phyloP scores from a whole-genome alignment of 2,888 invertebrate genomes.

The Xylota sylvarum region DNA sequence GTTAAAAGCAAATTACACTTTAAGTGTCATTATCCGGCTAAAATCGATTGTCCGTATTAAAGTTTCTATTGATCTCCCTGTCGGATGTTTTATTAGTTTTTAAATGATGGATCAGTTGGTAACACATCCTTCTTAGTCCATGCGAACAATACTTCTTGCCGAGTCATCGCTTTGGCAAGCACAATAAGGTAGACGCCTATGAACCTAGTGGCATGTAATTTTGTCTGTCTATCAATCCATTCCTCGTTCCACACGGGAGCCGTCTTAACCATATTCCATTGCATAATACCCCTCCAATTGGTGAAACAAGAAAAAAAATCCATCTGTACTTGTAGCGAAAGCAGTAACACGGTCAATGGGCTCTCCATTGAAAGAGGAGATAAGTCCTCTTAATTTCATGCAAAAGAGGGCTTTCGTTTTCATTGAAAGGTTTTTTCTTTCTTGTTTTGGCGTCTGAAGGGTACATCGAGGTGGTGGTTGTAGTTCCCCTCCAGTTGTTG shows the following conservation, averaged over 20 bases:
- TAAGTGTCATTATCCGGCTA: slow-evolving; percentile 7
- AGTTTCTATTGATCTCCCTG: not conserved
- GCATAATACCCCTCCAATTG: slow-evolving; percentile 33
- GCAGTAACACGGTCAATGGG: slow-evolving; percentile 66
- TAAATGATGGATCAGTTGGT: not conserved
- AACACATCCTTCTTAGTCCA: slow-evolving; percentile 19
- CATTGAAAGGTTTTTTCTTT: slow-evolving; percentile 17
- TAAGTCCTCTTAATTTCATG: slow-evolving; percentile 60
- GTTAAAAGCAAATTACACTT: slow-evolving; percentile 21
- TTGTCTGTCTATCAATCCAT: slow-evolving; percentile 44
- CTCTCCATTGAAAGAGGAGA: slow-evolving; percentile 35
- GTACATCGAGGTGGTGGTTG: not conserved
- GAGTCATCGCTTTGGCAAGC: slow-evolving; percentile 17
- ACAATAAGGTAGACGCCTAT: slow-evolving; percentile 22
- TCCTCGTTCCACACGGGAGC: slow-evolving; percentile 30
- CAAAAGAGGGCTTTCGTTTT: slow-evolving; percentile 53
- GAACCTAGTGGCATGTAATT: slow-evolving; percentile 22
- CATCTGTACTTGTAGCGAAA: slow-evolving; percentile 53
- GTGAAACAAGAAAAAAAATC: slow-evolving; percentile 1
- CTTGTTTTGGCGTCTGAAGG: slow-evolving; percentile 21
- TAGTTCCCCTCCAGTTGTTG: not conserved
- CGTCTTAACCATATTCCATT: slow-evolving; percentile 29
- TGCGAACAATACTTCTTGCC: slow-evolving; percentile 22
- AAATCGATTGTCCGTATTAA: not conserved
- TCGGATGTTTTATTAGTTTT: slow-evolving; percentile 4